Evolutionary conservation across 2,888 invertebrate genomes (phyloP).

Genomic region (Ornithoptera alexandrae): DNA sequence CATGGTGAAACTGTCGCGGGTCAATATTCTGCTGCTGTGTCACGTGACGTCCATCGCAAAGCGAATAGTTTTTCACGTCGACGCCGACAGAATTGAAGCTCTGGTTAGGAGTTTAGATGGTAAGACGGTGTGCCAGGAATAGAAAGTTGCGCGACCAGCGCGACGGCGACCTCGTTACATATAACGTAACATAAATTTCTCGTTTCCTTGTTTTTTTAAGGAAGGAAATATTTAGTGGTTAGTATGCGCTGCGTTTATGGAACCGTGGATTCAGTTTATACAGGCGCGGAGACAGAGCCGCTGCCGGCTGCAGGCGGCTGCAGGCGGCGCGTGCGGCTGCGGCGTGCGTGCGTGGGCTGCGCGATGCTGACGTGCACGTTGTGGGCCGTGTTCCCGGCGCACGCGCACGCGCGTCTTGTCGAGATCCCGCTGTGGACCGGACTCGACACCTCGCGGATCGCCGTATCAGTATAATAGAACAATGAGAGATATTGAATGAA

Average conservation of each 20-base stretch:
- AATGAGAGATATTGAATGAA: no score
- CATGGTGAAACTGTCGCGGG: conserved; percentile 62
- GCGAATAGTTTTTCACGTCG: conserved; percentile 55
- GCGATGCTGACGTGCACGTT: conserved; percentile 62
- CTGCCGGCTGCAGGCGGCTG: not conserved
- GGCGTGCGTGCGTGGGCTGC: conserved; percentile 43
- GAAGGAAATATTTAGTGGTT: no score
- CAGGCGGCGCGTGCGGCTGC: conserved; percentile 31
- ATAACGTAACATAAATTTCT: no score
- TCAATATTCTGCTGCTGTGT: conserved; percentile 69
- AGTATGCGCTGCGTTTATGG: not conserved
- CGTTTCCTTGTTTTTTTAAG: no score
- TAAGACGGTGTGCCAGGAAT: no score
- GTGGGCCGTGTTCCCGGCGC: conserved; percentile 55
- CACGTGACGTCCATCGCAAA: conserved; percentile 67
- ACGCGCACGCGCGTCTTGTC: conserved; percentile 42
- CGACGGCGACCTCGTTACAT: no score
- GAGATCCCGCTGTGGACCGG: conserved; percentile 48
- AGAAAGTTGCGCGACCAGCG: no score
- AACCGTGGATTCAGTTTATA: not conserved
- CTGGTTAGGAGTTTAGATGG: conserved; percentile 44
- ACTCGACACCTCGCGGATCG: conserved; percentile 32
- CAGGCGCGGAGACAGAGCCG: not conserved
- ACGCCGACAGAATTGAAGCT: conserved; percentile 42
- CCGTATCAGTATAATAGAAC: conserved; percentile 23